Evolutionary conservation across 2,113 vertebrate genomes (phyloP).

Genomic region (Cynopterus brachyotis): DNA sequence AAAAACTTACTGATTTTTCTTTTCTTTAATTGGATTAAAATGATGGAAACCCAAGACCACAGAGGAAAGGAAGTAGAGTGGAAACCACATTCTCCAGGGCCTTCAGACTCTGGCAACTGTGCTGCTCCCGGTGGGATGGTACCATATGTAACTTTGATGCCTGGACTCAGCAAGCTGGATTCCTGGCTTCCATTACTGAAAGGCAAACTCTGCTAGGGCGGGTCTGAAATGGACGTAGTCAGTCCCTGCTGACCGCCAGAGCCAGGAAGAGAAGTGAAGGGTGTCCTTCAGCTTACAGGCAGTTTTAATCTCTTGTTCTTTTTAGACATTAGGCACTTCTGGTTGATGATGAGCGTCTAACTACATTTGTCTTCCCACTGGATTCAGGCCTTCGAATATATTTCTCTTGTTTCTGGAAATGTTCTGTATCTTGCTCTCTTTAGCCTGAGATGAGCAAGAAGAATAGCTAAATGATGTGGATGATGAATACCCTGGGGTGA

Average conservation of each 20-base stretch:
- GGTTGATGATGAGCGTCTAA: not conserved
- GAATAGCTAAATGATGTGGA: slow-evolving; percentile 48
- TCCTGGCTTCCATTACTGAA: not conserved
- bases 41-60: slow-evolving; percentile 59
- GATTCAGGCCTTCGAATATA: slow-evolving; percentile 65
- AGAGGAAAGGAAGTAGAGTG: slow-evolving; percentile 29
- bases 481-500: not conserved
- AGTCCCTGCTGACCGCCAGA: not conserved
- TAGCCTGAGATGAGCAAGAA: slow-evolving; percentile 63
- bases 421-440: slow-evolving; percentile 14
- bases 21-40: slow-evolving; percentile 77
- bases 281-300: not conserved
- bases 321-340: not conserved
- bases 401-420: slow-evolving; percentile 52
- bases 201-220: not conserved
- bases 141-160: not conserved
- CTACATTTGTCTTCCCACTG: not conserved
- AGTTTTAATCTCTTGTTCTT: not conserved
- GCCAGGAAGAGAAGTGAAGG: not conserved
- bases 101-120: not conserved
- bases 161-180: not conserved
- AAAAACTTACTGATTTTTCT: slow-evolving; percentile 71
- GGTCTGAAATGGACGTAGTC: too few species aligned
- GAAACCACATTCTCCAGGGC: not conserved
- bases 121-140: not conserved